These are phyloP conservation scores for Mactromeris polynyma DNA, from an alignment of 2,888 invertebrate species.

Conservation along the genomic window DNA sequence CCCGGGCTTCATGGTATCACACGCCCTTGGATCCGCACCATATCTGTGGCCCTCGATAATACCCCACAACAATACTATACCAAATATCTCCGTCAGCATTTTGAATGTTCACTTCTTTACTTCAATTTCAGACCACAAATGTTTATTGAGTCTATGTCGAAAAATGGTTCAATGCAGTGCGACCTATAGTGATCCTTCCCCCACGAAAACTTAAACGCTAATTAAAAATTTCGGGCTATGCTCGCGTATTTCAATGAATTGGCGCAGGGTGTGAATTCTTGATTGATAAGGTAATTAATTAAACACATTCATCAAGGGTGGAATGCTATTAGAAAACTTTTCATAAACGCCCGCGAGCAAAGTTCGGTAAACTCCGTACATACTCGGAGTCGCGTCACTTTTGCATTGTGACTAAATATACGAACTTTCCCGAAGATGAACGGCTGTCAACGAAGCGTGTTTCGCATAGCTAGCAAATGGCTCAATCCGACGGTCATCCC, in stretches of 20 bases:
- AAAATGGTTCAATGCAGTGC: not conserved
- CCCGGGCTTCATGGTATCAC: slow-evolving; percentile 67
- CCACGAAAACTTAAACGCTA: not conserved
- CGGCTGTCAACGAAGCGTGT: slow-evolving; percentile 27
- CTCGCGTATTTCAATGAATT: slow-evolving; percentile 13
- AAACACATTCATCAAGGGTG: slow-evolving; percentile 22
- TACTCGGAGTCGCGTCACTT: not conserved
- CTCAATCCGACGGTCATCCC: slow-evolving; percentile 7
- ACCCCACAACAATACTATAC: slow-evolving; percentile 14
- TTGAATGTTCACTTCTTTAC: not conserved
- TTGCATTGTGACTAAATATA: not conserved
- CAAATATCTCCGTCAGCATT: slow-evolving; percentile 9
- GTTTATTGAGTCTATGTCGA: not conserved
- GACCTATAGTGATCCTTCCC: not conserved
- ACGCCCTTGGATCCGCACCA: slow-evolving; percentile 64
- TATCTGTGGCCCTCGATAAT: slow-evolving; percentile 53
- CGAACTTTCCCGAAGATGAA: not conserved
- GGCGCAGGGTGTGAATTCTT: not conserved
- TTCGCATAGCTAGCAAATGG: slow-evolving; percentile 24
- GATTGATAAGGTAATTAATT: slow-evolving; percentile 22
- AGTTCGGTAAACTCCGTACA: not conserved
- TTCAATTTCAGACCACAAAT: not conserved
- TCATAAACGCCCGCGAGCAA: not conserved
- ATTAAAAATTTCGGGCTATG: not conserved
- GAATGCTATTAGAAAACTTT: slow-evolving; percentile 17